Evolutionary conservation across 1,140 invertebrate genomes (phyloP).

Genomic region (Psix sp.): DNA sequence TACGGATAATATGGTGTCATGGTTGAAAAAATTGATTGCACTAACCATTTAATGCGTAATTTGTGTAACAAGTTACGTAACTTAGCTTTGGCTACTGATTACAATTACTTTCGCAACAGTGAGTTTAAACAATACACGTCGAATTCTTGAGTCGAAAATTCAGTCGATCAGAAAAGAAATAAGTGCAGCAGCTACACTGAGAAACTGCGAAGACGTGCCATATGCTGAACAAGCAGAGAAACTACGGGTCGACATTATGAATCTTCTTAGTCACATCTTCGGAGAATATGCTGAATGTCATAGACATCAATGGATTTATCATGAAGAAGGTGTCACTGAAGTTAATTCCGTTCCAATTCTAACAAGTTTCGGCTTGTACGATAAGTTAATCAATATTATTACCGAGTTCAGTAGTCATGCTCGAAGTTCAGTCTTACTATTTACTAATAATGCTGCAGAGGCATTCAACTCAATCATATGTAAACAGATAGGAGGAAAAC

Average conservation of each 20-base stretch:
- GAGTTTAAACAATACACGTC: conserved; percentile 4
- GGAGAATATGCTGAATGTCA: conserved; percentile 64
- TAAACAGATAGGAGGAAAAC: conserved; percentile 69
- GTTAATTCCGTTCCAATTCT: conserved; percentile 56
- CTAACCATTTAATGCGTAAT: neutral
- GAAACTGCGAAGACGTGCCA: neutral
- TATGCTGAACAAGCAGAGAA: neutral
- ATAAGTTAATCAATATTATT: conserved; percentile 19
- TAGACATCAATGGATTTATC: conserved; percentile 51
- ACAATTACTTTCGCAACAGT: neutral
- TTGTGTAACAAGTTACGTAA: neutral
- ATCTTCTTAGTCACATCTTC: conserved; percentile 65
- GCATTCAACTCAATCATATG: conserved; percentile 63
- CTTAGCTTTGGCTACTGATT: neutral
- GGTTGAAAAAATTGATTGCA: neutral
- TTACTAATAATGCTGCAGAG: conserved; percentile 72
- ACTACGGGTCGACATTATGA: conserved; percentile 1
- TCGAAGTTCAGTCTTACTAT: conserved; percentile 55
- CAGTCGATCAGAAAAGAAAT: conserved; percentile 5
- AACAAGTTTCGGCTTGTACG: conserved; percentile 28
- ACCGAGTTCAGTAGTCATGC: conserved; percentile 23
- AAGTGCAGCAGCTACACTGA: neutral
- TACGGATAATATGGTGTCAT: neutral
- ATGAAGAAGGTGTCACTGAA: conserved; percentile 10
- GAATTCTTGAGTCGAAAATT: neutral